Conservation (phyloP, 2,888 invertebrate genomes). For the Balanococcus diminutus region DNA sequence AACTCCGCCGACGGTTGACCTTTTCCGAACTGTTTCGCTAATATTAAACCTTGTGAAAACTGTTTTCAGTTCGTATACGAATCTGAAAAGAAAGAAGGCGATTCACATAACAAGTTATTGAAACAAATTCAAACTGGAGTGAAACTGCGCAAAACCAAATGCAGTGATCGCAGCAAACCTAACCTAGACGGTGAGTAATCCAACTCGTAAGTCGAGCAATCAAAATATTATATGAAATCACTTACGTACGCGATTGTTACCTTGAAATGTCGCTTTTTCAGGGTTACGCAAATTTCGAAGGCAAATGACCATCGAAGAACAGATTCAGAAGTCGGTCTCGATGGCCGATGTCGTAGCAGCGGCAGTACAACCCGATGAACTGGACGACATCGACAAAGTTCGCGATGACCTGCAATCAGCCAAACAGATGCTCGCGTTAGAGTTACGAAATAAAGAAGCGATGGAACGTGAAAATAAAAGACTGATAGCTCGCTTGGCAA, state of each 20-base stretch:
- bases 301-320: conserved; percentile 89
- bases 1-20: no score
- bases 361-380: conserved; percentile 74
- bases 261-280: conserved; percentile 58
- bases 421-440: conserved; percentile 86
- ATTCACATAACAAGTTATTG: conserved; percentile 75
- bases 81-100: conserved; percentile 75
- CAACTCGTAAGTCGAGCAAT: no score
- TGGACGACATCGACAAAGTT: conserved; percentile 87
- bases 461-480: conserved; percentile 85
- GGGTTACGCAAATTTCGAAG: conserved; percentile 80
- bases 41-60: no score
- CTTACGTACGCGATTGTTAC: no score
- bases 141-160: conserved; percentile 74
- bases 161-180: conserved; percentile 86
- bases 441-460: conserved; percentile 83
- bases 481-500: conserved; percentile 76
- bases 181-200: conserved; percentile 72
- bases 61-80: conserved; percentile 87
- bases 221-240: no score
- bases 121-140: conserved; percentile 82
- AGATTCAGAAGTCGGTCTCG: conserved; percentile 81
- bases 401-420: conserved; percentile 90
- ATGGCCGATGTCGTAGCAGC: conserved; percentile 66
- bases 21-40: not conserved